Evolutionary conservation across 2,797 vertebrate genomes (phyloP), one percentile per base, ranked within the genome.

Genomic region (Centroberyx gerrardi): DNA sequence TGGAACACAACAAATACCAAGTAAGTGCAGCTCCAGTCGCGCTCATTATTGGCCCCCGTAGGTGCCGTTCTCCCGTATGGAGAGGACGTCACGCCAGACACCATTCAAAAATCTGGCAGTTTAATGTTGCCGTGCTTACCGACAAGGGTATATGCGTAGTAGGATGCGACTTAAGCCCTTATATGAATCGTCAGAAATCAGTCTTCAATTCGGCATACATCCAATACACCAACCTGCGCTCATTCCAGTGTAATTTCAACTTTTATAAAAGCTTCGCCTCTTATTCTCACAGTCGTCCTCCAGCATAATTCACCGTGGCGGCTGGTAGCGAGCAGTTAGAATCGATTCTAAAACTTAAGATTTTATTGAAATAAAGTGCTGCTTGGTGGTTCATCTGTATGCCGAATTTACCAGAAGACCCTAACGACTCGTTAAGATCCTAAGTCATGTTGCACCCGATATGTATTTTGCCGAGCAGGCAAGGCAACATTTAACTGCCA

Each of bases 1-100:
- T 99, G 98, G 98, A 99, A 99, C 96, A 98, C 98, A 78, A 99
- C 98, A 82, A 99, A 99, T 92, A 96, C 96, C 95, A 99, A 98
- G 98, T 99, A 96, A 97, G 97, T 93, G 72, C 22, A 49, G 38
- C 65, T 7, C 28, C 49, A 3, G 13, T n/a, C 52, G 74, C 51
- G 65, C 74, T 28, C 22, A 42, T 52, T 22, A 18, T 33, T n/a
- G 62, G n/a, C 54, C 60, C 55, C 68, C n/a, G 29, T 7, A 10
- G 38, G 38, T 0, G 49, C 62, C 31, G 40, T 28, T 36, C 66
- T 71, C 59, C 53, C 55, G 72, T 44, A 58, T 8, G 66, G 62
- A 42, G 15, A 42, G 58, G 48, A 2, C n/a, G 61, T 44, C 40
- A 7, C 8, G 49, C 54, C 62, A 62, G 58, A 66, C 33, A 70